phyloP scores from a whole-genome alignment of 2,113 vertebrate species.

The Eidolon helvum region DNA sequence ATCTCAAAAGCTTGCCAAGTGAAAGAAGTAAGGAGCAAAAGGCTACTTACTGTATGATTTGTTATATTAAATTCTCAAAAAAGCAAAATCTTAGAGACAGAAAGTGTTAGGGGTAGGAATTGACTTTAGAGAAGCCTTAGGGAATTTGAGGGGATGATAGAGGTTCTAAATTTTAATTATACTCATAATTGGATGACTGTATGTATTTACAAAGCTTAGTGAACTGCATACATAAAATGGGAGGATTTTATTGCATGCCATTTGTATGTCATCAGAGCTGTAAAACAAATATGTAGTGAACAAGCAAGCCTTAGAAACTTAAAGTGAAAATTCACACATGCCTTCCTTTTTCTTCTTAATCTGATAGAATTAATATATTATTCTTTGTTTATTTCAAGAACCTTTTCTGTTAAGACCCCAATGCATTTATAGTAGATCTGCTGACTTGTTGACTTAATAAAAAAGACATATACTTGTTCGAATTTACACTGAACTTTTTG shows the following conservation, averaged over 20 bases:
- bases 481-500: conserved; percentile 34
- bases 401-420: neutral
- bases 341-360: conserved; percentile 21
- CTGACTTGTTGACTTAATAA: neutral
- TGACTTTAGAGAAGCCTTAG: neutral
- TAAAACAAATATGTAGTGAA: neutral
- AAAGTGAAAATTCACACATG: neutral
- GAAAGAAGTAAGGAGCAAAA: neutral
- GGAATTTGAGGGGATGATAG: too few relatives aligned
- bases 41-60: neutral
- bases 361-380: neutral
- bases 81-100: neutral
- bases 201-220: neutral
- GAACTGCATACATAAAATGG: neutral
- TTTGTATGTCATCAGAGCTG: neutral
- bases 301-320: neutral
- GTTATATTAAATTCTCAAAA: conserved; percentile 10
- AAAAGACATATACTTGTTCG: neutral
- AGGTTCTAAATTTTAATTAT: neutral
- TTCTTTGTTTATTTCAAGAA: neutral
- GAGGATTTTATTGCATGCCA: neutral
- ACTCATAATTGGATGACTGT: neutral
- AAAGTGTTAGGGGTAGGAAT: neutral
- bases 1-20: neutral
- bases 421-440: neutral